Evolutionary conservation across 2,888 invertebrate species (phyloP), one percentile per base, ranked within the genome.

Genomic region (Leptarthrus brevirostris): DNA sequence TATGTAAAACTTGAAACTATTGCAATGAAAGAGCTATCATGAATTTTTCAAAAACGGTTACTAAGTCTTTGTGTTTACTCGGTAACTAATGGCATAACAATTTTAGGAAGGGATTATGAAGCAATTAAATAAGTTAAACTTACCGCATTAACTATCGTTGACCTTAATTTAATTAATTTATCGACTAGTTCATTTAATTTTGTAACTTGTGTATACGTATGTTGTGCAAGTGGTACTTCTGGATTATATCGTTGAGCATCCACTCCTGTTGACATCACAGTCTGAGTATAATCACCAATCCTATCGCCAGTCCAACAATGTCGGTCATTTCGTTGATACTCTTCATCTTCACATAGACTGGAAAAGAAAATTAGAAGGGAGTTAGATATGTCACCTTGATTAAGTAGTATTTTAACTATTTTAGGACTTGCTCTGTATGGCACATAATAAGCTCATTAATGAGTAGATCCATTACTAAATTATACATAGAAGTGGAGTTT

Each of bases 251-350:
- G 82, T 78, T 85, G 85, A 14, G 82, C 81, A 77, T 84, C 84
- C 14, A 81, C 79, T 26, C 82, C 82, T 16, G 81, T 78, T n/a
- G 80, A 79, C 78, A 84, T 83, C 64, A 83, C 80, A 73, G 83
- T 79, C 78, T 84, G 84, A 8, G 82, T 81, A 74, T 85, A 85
- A 74, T 85, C 85, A 6, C 84, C 84, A 34, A 84, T 77, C 14
- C 83, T 83, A 76, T 84, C 84, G 76, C 85, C 85, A 75, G 82
- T 84, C 85, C 85, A 85, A 79, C 85, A 85, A 77, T 83, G 80
- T 74, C 79, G 81, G 80, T 85, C 83, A 72, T 80, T 80, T 20
- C 78, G 77, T 76, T 83, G 82, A 70, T 83, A 82, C 64, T 83
- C 82, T 30, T 84, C 84, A 76, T 84, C 84, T 72, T 83, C 82